Conservation (phyloP, 2,797 vertebrate genomes). For the Trematomus bernacchii region DNA sequence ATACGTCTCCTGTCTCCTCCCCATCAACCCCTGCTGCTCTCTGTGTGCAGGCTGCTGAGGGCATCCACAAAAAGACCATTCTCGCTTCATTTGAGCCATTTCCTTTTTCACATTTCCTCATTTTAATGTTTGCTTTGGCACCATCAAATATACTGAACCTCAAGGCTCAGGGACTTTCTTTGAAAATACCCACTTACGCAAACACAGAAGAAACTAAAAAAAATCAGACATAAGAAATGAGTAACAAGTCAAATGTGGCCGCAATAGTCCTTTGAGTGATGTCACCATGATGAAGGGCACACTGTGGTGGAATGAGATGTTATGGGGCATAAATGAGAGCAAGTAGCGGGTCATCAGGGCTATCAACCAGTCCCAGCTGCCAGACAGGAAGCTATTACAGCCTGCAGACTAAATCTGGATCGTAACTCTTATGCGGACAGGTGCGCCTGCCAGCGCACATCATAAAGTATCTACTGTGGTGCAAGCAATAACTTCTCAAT, state of each 20-base stretch:
- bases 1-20: constrained; percentile 7
- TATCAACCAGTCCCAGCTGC: constrained; percentile 51
- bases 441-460: constrained; percentile 34
- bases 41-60: background rate
- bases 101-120: too few relatives aligned
- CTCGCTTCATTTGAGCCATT: too few relatives aligned
- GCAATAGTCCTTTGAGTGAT: background rate
- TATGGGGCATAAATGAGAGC: constrained; percentile 29
- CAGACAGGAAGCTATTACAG: constrained; percentile 65
- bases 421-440: constrained; percentile 53
- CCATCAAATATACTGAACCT: too few relatives aligned
- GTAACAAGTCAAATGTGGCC: background rate
- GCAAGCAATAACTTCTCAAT: constrained; percentile 21
- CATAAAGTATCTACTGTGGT: constrained; percentile 19
- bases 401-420: constrained; percentile 28
- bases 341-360: constrained; percentile 16
- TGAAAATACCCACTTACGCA: background rate
- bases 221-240: background rate
- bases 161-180: too few relatives aligned
- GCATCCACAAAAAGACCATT: background rate
- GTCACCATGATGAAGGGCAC: background rate
- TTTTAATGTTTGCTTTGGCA: too few relatives aligned
- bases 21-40: constrained; percentile 13
- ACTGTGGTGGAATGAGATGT: constrained; percentile 31
- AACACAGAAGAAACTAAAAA: background rate